These are phyloP conservation scores for Dysmachus trigonus DNA, from an alignment of 2,888 invertebrate genomes.

Conservation along the genomic window DNA sequence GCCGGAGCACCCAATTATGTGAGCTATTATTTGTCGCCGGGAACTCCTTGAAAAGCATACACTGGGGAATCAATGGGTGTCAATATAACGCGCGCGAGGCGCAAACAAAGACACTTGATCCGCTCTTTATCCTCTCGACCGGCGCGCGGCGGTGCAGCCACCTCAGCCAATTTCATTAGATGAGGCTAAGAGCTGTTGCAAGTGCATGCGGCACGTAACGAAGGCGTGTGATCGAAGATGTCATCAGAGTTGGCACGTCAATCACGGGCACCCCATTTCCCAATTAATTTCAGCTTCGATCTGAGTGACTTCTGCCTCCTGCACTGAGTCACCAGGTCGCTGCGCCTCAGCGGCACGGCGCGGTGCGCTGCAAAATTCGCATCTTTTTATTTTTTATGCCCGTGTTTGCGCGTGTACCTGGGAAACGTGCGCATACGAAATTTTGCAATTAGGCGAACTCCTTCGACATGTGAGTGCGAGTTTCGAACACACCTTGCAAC, in stretches of 20 bases:
- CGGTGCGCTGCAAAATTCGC: not conserved
- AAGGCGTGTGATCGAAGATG: constrained; percentile 11
- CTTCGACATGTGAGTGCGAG: not conserved
- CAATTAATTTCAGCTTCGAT: constrained; percentile 19
- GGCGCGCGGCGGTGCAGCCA: not conserved
- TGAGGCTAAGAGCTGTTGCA: not conserved
- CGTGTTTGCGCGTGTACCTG: not conserved
- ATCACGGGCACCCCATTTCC: constrained; percentile 32
- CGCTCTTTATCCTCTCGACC: not conserved
- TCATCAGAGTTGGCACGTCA: constrained; percentile 14
- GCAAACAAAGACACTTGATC: not conserved
- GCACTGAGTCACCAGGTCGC: not conserved
- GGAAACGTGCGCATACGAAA: constrained; percentile 1
- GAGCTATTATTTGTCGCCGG: not conserved
- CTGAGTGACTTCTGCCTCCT: constrained; percentile 13
- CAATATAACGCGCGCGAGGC: not conserved
- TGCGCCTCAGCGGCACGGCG: no score
- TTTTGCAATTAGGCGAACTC: constrained; percentile 23
- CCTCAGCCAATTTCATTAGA: not conserved
- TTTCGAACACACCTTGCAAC: constrained; percentile 5
- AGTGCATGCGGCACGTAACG: not conserved
- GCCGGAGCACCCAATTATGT: not conserved
- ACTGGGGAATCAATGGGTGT: not conserved
- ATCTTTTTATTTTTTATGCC: not conserved
- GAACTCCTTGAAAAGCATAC: not conserved